Base-by-base conservation (phyloP, 2,797 vertebrate genomes). In the Ctenopoma multispine region DNA sequence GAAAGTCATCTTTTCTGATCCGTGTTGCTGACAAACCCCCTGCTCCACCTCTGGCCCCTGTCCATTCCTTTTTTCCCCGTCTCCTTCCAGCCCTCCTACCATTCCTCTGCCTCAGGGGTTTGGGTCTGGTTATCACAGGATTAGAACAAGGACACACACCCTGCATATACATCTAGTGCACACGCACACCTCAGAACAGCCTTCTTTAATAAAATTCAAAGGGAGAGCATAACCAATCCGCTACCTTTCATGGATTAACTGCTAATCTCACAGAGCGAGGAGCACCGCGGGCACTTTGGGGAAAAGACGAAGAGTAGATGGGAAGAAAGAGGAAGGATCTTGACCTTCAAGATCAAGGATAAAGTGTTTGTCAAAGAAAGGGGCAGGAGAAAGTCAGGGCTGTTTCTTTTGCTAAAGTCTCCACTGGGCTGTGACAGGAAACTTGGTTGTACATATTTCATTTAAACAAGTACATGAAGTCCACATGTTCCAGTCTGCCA, bases 221-320 rank as follows among this genome's bases (percentile, higher is more conserved):
- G 79, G 62, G 83, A 85, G 84, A 82, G 83, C 80, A 74, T 77
- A 88, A 72, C 79, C 86, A 88, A 85, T 82, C 83, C 51, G 71
- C 82, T 86, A 88, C 87, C 87, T 92, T 92, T 92, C 87, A 92
- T 83, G 91, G 92, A 93, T 94, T 93, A 93, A 79, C 83, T 61
- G 83, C 87, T 93, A 93, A 94, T 93, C 93, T 92, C 85, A 71
- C 72, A 64, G 77, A 90, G 83, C 80, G 64, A 81, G 75, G 64
- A 91, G 75, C 86, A 84, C 91, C 92, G 76, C 53, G 5, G 88
- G 90, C 86, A 83, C 84, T 89, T 84, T 74, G 83, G 89, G 85
- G 76, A 81, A 77, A 82, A 84, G 74, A 72, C 13, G 62, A 73
- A 77, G 62, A 83, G 75, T 62, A 23, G 55, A 72, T 71, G 77